Evolutionary conservation across 53 echinoderm and acorn worm genomes (phyloP).

Genomic region (Apostichopus leukothele): DNA sequence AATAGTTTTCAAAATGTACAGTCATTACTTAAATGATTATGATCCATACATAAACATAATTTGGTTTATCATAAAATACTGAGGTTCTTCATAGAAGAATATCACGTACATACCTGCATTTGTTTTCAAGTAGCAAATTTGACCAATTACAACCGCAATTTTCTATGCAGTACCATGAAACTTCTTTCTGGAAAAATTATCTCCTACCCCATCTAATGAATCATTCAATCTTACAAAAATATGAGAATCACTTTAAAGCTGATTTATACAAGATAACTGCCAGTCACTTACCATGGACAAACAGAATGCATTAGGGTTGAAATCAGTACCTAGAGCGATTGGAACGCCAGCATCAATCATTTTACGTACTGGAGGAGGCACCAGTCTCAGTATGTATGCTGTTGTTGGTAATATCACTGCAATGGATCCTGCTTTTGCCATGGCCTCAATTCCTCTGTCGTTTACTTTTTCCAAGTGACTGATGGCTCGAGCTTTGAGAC

Average conservation of each 20-base stretch:
- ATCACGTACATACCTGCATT: too few relatives aligned
- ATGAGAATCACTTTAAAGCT: too few relatives aligned
- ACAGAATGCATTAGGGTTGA: slow-evolving; percentile 96
- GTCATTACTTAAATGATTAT: too few relatives aligned
- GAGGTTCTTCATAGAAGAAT: too few relatives aligned
- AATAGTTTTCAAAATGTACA: too few relatives aligned
- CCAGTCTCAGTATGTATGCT: slow-evolving; percentile 89
- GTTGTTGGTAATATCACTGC: slow-evolving; percentile 96
- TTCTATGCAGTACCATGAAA: too few relatives aligned
- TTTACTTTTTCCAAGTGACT: slow-evolving; percentile 91
- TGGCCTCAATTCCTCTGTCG: slow-evolving; percentile 75
- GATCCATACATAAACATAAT: too few relatives aligned
- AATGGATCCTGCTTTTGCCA: slow-evolving; percentile 80
- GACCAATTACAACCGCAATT: too few relatives aligned
- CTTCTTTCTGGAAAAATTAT: not conserved
- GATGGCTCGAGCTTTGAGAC: slow-evolving; percentile 78
- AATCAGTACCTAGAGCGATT: slow-evolving; percentile 90
- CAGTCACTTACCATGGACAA: slow-evolving; percentile 80
- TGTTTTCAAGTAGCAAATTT: too few relatives aligned
- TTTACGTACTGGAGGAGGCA: slow-evolving; percentile 80
- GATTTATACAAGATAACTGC: too few relatives aligned
- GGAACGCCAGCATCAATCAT: slow-evolving; percentile 81
- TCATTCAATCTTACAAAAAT: too few relatives aligned
- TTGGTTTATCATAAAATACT: too few relatives aligned
- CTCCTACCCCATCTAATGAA: not conserved